phyloP scores from a whole-genome alignment of 2,888 invertebrate species.

The Eupithecia dodoneata region DNA sequence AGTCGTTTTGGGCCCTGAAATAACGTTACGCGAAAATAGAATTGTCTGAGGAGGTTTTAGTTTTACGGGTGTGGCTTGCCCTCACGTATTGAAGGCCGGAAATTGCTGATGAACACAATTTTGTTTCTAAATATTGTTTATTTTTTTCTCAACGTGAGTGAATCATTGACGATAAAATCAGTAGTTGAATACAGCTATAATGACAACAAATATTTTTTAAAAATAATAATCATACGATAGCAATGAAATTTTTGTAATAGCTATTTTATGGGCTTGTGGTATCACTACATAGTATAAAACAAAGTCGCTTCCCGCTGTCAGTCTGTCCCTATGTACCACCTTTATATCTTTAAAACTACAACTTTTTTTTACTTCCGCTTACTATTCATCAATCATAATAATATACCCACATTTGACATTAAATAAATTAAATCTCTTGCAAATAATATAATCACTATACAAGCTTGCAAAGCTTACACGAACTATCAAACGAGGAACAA shows the following conservation, averaged over 20 bases:
- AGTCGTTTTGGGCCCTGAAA: constrained; percentile 41
- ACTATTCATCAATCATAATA: background rate
- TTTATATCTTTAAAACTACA: no score
- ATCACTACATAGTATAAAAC: background rate
- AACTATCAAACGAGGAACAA: constrained; percentile 58
- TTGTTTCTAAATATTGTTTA: constrained; percentile 30
- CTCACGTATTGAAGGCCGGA: constrained; percentile 43
- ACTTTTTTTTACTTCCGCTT: background rate
- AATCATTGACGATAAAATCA: constrained; percentile 20
- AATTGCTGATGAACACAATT: constrained; percentile 37
- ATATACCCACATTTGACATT: background rate
- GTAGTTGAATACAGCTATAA: background rate
- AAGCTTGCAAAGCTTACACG: constrained; percentile 45
- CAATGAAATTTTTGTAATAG: background rate
- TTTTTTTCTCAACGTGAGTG: constrained; percentile 14
- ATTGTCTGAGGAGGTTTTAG: constrained; percentile 40
- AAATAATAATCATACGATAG: background rate
- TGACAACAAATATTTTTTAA: background rate
- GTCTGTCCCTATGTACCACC: no score
- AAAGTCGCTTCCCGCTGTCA: no score
- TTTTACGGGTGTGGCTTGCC: constrained; percentile 35
- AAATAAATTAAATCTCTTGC: background rate
- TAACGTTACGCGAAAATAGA: constrained; percentile 43
- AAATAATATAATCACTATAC: background rate
- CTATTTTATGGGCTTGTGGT: background rate